A percentile compares a stretch with the other conserved stretches of the same genome.
phyloP scores from a whole-genome alignment of 2,113 vertebrate species.

The Tachysurus vachellii region DNA sequence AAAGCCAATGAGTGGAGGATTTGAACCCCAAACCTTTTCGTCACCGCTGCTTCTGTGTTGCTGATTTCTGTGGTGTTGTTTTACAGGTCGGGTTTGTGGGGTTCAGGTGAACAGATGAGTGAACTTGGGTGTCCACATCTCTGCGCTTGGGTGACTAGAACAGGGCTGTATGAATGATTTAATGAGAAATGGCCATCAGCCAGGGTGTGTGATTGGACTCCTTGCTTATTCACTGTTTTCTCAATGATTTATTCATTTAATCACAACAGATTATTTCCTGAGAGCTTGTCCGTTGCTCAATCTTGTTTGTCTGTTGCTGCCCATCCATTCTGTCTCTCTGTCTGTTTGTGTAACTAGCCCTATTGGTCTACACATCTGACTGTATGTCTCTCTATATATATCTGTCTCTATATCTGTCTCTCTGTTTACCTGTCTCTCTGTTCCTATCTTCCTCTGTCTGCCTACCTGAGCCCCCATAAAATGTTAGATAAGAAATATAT shows the following conservation, averaged over 20 bases:
- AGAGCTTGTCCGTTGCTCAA: neutral
- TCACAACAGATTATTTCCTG: constrained; percentile 1
- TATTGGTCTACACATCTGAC: neutral
- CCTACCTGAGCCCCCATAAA: neutral
- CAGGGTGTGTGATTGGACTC: neutral
- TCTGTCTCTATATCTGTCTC: neutral
- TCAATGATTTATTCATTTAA: constrained; percentile 25
- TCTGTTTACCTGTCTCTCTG: neutral
- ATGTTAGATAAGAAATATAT: too few relatives aligned
- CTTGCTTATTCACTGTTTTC: neutral
- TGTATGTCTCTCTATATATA: neutral
- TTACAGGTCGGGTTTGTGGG: neutral
- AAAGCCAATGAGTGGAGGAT: neutral
- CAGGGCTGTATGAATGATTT: constrained; percentile 21
- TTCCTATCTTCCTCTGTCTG: neutral
- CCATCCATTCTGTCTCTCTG: neutral
- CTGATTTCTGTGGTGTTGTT: constrained; percentile 7
- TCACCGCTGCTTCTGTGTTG: neutral
- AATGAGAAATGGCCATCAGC: neutral
- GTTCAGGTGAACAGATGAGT: constrained; percentile 5
- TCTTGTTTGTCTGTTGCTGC: neutral
- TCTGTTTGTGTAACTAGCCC: neutral
- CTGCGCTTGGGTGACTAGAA: neutral
- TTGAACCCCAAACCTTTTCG: neutral
- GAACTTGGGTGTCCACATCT: neutral